Percentiles rank a stretch among this genome's conserved stretches.
phyloP scores from a whole-genome alignment of 2,797 vertebrate genomes.

The Gallirallus australis region DNA sequence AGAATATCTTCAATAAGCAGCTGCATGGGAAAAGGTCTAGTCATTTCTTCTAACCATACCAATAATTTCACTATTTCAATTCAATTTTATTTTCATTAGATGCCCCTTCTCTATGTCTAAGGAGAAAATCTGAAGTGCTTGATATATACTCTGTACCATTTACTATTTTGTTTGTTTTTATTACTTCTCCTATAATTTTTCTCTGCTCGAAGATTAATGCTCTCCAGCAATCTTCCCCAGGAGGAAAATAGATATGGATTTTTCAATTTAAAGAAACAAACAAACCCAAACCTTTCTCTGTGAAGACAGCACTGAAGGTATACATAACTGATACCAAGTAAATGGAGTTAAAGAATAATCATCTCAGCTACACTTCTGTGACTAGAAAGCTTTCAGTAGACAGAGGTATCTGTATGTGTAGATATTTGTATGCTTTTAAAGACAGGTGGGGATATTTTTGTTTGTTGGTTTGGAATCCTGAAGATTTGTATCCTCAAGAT shows the following conservation, averaged over 20 bases:
- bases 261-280: conserved; percentile 45
- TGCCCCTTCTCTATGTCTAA: neutral
- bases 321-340: neutral
- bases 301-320: neutral
- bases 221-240: neutral
- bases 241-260: conserved; percentile 54
- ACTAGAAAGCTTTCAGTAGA: neutral
- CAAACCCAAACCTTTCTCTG: neutral
- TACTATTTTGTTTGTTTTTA: conserved; percentile 27
- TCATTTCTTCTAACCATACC: neutral
- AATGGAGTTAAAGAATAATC: neutral
- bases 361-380: neutral
- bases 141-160: neutral
- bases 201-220: neutral
- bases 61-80: neutral
- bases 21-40: neutral
- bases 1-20: neutral
- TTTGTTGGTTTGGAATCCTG: neutral
- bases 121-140: neutral
- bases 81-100: neutral
- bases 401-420: neutral
- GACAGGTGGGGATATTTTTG: fast-evolving
- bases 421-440: neutral
- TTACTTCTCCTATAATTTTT: conserved; percentile 34
- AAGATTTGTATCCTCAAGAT: neutral